Base-by-base conservation (phyloP, 2,797 vertebrate species). In the Myotis vivesi region DNA sequence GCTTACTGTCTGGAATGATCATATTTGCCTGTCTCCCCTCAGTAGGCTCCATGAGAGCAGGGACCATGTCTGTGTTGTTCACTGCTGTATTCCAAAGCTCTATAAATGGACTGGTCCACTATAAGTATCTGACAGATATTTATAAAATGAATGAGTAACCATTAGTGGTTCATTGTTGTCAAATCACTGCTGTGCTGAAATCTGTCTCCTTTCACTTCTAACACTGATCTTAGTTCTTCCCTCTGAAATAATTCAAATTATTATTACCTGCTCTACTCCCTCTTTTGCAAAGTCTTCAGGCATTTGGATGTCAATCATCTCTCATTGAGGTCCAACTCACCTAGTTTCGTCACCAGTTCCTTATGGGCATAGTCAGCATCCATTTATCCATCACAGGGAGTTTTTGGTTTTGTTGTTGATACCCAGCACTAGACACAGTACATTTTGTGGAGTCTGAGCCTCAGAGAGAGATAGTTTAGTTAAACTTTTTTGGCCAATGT, bases 401-500 rank as follows among this genome's bases (percentile, higher is more conserved):
- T 62, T 94, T 81, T 82, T 25, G 36, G 36, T 87, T 89, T 94
- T 95, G 44, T 90, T 95, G 49, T 69, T 36, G 85, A 33, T 84
- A 83, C 25, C 49, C 53, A 75, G 8, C 38, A 91, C 23, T 76
- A 68, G 69, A 80, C 44, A 75, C 38, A 36, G 17, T 59, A 75
- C 23, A 8, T 64, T 79, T 79, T 82, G 22, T 93, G 44, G 51
- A 46, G 4, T 82, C n/a, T 95, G 71, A 79, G 28, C 55, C 20
- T 85, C 16, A 13, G 44, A 57, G 66, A 87, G 69, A 91, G 75
- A 82, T 0, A 87, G 55, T 51, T 88, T 41, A 86, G 3, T 69
- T 83, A 73, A 68, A 68, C 11, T 66, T 84, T 85, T 85, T 94
- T 87, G 51, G 66, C 64, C 87, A 36, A 4, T 83, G 10, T 94